Percentiles rank a stretch among this genome's conserved stretches.
Conservation (phyloP, 2,888 invertebrate species). For the Coenonympha glycerion region DNA sequence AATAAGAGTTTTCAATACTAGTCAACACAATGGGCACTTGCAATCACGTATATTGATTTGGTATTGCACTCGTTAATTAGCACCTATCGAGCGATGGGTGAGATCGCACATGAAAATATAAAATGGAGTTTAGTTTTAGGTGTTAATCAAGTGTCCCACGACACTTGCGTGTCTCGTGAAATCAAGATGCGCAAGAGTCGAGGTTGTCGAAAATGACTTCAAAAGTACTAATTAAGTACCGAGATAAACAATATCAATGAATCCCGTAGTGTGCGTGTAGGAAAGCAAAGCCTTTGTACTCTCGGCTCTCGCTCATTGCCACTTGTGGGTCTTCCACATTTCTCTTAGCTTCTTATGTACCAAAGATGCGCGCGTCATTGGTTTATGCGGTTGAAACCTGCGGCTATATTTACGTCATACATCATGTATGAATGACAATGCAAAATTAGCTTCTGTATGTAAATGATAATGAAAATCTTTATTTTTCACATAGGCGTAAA, state of each 20-base stretch:
- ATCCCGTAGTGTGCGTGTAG: neutral
- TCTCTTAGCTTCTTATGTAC: constrained; percentile 6
- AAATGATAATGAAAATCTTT: too few species aligned
- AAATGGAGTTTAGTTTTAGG: too few species aligned
- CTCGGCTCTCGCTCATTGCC: neutral
- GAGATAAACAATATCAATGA: neutral
- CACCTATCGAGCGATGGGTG: too few species aligned
- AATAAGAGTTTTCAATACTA: too few species aligned
- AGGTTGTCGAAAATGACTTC: neutral
- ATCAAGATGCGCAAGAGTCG: neutral
- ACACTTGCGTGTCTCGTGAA: too few species aligned
- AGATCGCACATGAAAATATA: too few species aligned
- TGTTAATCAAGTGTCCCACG: too few species aligned
- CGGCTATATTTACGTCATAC: constrained; percentile 14
- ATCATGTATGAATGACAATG: constrained; percentile 1
- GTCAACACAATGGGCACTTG: too few species aligned
- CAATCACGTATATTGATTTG: too few species aligned
- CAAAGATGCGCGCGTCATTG: constrained; percentile 12
- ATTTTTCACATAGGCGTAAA: too few species aligned
- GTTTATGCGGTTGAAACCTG: constrained; percentile 6
- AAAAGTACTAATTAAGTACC: neutral
- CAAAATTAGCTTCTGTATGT: constrained; percentile 5
- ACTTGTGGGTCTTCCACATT: constrained; percentile 18
- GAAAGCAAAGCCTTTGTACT: neutral
- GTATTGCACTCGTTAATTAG: too few species aligned